Evolutionary conservation across 2,113 vertebrate species (phyloP), one percentile per base, ranked within the genome.

Genomic region (Callithrix jacchus): DNA sequence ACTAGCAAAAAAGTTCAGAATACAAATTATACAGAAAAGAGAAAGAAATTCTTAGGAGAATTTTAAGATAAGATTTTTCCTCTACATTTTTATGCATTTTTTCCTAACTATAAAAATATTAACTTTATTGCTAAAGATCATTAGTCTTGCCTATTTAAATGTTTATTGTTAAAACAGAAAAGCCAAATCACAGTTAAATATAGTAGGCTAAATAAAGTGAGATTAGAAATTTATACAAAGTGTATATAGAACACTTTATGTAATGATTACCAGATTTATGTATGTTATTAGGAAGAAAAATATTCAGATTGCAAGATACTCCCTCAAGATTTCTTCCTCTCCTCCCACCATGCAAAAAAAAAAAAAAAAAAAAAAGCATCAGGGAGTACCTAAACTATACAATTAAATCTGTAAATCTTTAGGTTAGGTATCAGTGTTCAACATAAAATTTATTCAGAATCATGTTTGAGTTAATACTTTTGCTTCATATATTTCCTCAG

Each of bases 81-180:
- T 80, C 74, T 89, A 7, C 84, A 2, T 23, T 6, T 94, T 84
- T 83, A n/a, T 61, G 5, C 17, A 21, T 77, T 87, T 87, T 0
- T 42, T 94, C 16, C 52, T 76, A 80, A 56, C 52, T 87, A 20
- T 66, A 40, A 93, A 96, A 90, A 85, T 61, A 49, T 58, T 90
- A 81, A 37, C 6, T 42, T 81, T 85, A 54, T 82, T 91, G 42
- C 8, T 42, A 91, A 76, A 77, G 27, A 1, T 25, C 3, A 47
- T 12, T 82, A 18, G 14, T 54, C 73, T 85, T 82, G 49, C 20
- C 47, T 56, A 84, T 84, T 93, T 79, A 91, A 58, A 49, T 87
- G 68, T 6, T 76, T 95, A 82, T 73, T n/a, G 0, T 74, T 82
- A 61, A 79, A 93, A 54, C 3, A 84, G 64, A 81, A 84, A 2